Evolutionary conservation across 1,140 invertebrate genomes (phyloP).

Genomic region (Reticulitermes speratus): DNA sequence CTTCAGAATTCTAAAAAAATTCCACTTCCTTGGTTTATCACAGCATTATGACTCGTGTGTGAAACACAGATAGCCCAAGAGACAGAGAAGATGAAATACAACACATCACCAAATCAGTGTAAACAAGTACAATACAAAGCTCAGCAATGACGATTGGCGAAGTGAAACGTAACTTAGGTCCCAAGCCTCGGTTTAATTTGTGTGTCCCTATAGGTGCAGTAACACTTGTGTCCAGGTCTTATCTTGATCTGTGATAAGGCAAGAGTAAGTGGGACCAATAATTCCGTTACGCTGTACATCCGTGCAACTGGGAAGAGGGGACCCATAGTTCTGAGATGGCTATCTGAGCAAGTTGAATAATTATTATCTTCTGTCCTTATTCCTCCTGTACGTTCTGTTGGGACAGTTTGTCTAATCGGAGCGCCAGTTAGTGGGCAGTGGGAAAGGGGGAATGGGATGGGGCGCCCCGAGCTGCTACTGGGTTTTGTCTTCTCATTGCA

Average conservation of each 20-base stretch:
- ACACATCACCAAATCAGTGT: too few relatives aligned
- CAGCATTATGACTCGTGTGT: too few relatives aligned
- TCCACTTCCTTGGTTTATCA: too few relatives aligned
- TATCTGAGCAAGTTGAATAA: slow-evolving; percentile 16
- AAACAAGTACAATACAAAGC: background rate
- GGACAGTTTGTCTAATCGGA: slow-evolving; percentile 17
- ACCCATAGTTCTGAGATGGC: background rate
- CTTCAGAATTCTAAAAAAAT: too few relatives aligned
- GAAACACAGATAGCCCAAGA: too few relatives aligned
- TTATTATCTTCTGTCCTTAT: background rate
- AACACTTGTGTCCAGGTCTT: slow-evolving; percentile 10
- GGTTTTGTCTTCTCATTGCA: slow-evolving; percentile 14
- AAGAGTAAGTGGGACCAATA: slow-evolving; percentile 11
- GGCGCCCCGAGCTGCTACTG: background rate
- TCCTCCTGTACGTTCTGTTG: background rate
- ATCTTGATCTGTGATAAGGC: slow-evolving; percentile 12
- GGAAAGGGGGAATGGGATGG: background rate
- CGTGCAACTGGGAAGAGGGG: background rate
- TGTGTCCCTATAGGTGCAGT: background rate
- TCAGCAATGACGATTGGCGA: background rate
- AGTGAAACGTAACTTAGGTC: background rate
- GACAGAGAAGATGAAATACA: too few relatives aligned
- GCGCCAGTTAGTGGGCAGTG: background rate
- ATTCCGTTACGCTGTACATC: background rate
- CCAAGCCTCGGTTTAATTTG: background rate